Evolutionary conservation across 2,113 vertebrate species (phyloP).

Genomic region (Sigmodon hispidus): DNA sequence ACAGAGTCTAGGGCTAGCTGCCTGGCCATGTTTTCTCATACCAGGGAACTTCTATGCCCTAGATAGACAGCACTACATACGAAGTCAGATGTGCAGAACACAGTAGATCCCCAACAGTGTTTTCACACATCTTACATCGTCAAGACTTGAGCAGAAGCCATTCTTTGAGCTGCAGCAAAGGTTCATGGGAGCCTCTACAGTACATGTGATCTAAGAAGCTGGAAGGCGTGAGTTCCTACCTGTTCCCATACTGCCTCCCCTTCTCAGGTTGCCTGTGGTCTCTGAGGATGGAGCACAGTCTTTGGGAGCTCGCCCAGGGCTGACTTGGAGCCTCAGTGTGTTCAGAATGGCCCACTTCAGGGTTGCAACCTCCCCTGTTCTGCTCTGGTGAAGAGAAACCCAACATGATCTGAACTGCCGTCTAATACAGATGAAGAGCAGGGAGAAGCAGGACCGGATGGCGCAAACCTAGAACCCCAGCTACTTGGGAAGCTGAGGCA

Average conservation of each 20-base stretch:
- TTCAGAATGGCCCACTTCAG: background rate
- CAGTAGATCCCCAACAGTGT: background rate
- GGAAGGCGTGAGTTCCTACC: background rate
- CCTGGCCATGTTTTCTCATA: background rate
- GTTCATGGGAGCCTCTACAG: background rate
- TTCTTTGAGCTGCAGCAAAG: background rate
- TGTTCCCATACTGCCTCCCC: background rate
- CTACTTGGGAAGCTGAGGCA: background rate
- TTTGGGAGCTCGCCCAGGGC: background rate
- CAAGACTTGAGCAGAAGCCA: background rate
- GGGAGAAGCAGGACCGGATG: background rate
- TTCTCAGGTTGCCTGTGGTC: background rate
- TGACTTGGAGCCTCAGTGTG: background rate
- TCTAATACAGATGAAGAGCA: background rate
- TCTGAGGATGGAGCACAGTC: background rate
- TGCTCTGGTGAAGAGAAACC: background rate
- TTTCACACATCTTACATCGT: background rate
- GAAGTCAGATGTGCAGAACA: background rate
- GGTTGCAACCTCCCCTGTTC: background rate
- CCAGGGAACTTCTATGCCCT: background rate
- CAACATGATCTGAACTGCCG: background rate
- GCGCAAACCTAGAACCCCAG: background rate
- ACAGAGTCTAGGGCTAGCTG: background rate
- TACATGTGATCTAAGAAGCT: background rate
- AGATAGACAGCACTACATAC: too few species aligned